These are phyloP conservation scores for Sylvietta virens DNA, from an alignment of 2,113 vertebrate species.

Conservation along the genomic window DNA sequence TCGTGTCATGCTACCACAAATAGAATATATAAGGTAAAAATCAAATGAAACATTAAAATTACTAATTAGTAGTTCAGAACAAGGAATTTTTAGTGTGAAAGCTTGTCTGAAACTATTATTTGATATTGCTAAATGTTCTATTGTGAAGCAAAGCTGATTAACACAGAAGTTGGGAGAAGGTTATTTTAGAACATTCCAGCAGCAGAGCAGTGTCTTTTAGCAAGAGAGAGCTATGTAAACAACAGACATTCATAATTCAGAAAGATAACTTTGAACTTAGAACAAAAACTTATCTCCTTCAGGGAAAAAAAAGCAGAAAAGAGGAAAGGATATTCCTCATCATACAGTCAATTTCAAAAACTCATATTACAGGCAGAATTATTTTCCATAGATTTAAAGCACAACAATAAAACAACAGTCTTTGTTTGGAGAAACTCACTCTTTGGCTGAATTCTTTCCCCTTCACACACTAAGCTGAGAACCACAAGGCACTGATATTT, in stretches of 20 bases:
- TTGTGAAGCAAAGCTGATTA: not conserved
- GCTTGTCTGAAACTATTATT: not conserved
- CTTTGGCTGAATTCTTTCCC: not conserved
- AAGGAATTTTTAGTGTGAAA: not conserved
- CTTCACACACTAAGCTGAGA: not conserved
- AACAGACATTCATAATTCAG: not conserved
- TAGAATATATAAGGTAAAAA: not conserved
- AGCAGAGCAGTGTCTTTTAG: not conserved
- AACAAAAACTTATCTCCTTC: not conserved
- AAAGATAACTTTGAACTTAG: not conserved
- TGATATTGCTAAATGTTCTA: not conserved
- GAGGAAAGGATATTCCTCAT: not conserved
- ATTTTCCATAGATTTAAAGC: not conserved
- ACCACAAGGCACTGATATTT: not conserved
- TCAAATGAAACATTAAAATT: not conserved
- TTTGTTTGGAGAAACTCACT: not conserved
- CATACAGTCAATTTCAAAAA: not conserved
- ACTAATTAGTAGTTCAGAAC: not conserved
- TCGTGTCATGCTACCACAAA: not conserved
- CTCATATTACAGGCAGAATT: not conserved
- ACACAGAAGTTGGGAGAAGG: not conserved
- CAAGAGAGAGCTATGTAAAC: not conserved
- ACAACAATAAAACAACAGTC: not conserved
- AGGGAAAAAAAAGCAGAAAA: not conserved
- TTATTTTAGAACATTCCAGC: not conserved